Conservation (phyloP, 2,797 vertebrate genomes). For the Coreius guichenoti region DNA sequence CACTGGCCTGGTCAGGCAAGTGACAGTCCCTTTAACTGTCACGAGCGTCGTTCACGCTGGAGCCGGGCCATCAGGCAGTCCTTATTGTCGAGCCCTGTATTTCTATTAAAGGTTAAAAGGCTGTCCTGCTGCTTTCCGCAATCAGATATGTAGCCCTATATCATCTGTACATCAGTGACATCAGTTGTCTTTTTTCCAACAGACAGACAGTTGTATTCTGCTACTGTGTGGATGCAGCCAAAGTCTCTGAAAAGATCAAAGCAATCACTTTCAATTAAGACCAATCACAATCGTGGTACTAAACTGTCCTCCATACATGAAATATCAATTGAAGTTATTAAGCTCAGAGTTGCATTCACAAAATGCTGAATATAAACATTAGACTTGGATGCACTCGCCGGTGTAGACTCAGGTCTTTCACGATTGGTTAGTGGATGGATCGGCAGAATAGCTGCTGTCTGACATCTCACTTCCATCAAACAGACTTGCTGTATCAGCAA, state of each 20-base stretch:
- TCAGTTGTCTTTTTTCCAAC: not conserved
- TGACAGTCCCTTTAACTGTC: too few relatives aligned
- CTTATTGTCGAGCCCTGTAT: too few relatives aligned
- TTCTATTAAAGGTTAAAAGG: too few relatives aligned
- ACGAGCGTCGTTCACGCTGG: too few relatives aligned
- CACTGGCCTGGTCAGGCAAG: too few relatives aligned
- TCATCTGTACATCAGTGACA: not conserved
- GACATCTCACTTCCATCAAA: conserved; percentile 42
- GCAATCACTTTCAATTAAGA: not conserved
- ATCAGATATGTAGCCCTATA: not conserved
- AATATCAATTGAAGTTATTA: not conserved
- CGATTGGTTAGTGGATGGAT: conserved; percentile 36
- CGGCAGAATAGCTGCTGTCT: conserved; percentile 35
- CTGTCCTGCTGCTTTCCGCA: not conserved
- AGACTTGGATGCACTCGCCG: not conserved
- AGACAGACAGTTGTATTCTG: not conserved
- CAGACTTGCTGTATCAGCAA: conserved; percentile 49
- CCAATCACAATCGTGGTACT: not conserved
- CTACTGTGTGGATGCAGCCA: not conserved
- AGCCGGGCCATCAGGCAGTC: too few relatives aligned
- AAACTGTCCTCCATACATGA: not conserved
- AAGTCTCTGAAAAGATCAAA: not conserved
- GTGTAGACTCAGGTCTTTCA: conserved; percentile 9
- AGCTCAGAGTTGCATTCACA: conserved; percentile 1
- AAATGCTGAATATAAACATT: conserved; percentile 32